Conservation (phyloP, 2,113 vertebrate species). For the Zosterops borbonicus region DNA sequence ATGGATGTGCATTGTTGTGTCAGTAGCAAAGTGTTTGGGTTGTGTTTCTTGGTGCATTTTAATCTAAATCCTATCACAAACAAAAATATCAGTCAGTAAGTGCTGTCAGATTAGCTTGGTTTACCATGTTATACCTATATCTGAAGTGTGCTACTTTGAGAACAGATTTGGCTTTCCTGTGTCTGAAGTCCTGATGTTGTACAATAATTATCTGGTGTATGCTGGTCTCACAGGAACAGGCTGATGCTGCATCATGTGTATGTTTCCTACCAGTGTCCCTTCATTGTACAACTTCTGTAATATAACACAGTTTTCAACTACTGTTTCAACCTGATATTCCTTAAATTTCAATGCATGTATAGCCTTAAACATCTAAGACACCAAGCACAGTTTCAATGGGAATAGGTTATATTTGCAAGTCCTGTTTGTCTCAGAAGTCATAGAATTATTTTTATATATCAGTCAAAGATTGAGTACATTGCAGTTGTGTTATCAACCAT, state of each 20-base stretch:
- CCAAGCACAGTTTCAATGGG: slow-evolving; percentile 26
- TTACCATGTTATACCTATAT: not conserved
- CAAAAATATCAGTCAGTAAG: not conserved
- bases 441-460: slow-evolving; percentile 43
- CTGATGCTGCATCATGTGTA: not conserved
- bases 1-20: not conserved
- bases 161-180: not conserved
- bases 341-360: slow-evolving; percentile 33
- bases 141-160: slow-evolving; percentile 4
- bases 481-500: slow-evolving; percentile 16
- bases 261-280: not conserved
- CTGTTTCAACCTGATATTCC: slow-evolving; percentile 35
- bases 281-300: not conserved
- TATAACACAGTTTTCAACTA: not conserved
- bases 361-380: slow-evolving; percentile 55
- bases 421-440: slow-evolving; percentile 9
- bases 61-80: slow-evolving; percentile 20
- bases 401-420: slow-evolving; percentile 33
- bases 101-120: not conserved
- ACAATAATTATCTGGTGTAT: not conserved
- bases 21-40: slow-evolving; percentile 21
- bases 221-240: not conserved
- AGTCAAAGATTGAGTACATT: not conserved
- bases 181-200: not conserved
- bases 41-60: slow-evolving; percentile 42